Conservation (phyloP, 2,113 vertebrate species). For the Tupaia tana region DNA sequence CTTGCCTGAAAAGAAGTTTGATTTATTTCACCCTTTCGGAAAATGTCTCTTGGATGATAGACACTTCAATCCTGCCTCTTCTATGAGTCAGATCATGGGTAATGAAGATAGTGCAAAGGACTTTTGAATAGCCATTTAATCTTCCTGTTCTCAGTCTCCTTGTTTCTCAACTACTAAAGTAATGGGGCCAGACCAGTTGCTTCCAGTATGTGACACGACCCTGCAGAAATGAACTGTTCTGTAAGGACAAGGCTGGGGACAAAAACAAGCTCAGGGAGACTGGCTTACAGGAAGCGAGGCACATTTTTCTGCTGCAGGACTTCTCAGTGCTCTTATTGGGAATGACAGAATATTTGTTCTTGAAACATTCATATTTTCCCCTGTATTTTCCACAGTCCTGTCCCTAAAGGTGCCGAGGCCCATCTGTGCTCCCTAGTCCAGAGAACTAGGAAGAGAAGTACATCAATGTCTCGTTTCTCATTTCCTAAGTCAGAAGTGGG, state of each 20-base stretch:
- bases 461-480: neutral
- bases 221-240: neutral
- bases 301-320: neutral
- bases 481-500: rapidly evolving
- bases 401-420: neutral
- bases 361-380: neutral
- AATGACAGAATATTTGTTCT: neutral
- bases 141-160: neutral
- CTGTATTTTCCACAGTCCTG: neutral
- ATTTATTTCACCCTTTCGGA: neutral
- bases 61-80: neutral
- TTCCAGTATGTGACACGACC: neutral
- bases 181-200: neutral
- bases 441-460: neutral
- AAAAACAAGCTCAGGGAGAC: neutral
- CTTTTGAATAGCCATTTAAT: neutral
- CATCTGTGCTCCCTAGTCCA: neutral
- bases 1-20: neutral
- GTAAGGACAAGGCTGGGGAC: neutral
- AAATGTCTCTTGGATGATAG: neutral
- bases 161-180: neutral
- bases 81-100: rapidly evolving
- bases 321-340: neutral
- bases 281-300: neutral
- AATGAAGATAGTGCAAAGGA: rapidly evolving